Evolutionary conservation across 2,888 invertebrate species (phyloP), one percentile per base, ranked within the genome.

Genomic region (Toxonevra muliebris): DNA sequence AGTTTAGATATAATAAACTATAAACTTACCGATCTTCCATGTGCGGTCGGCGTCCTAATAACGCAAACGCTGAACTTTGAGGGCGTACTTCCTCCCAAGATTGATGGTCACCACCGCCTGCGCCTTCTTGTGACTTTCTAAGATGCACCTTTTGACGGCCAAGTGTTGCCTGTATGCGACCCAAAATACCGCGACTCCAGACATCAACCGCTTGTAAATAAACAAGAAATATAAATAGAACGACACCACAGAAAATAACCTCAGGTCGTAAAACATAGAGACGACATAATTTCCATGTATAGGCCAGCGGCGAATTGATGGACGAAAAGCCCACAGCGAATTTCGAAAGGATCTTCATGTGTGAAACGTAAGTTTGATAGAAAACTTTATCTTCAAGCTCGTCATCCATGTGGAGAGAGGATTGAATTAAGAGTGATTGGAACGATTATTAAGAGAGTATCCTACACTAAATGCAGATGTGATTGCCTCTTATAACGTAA

Each of bases 311-410:
- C 80, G 91, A 89, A 87, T 93, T 93, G 79, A 93, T 86, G 76
- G 85, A 85, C 77, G 92, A 92, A 79, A 93, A 87, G 85, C 92
- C 92, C 86, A 93, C 90, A 74, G 92, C 90, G 81, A 92, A 88
- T 84, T 93, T 91, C 62, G 94, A 94, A 82, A 94, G 87, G 75
- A 94, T 88, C 88, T 93, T 94, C 90, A 93, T 90, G 85, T 94
- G 93, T 75, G 94, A 93, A 75, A 93, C 86, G 86, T 93, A 93
- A 43, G 94, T 93, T 89, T 95, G 94, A 86, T 94, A 93, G 79
- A 95, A 88, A 79, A 95, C 91, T 88, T 90, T 91, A 80, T 95
- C 94, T 87, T 95, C 95, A 81, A 95, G 87, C 87, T 94, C 94
- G 91, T 95, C 95, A 89, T 95, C 95, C 95, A 95, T 95, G 76